Evolutionary conservation across 92 coral and sea anemone species (phyloP).

Genomic region (Hydrozoanthus gracilis): DNA sequence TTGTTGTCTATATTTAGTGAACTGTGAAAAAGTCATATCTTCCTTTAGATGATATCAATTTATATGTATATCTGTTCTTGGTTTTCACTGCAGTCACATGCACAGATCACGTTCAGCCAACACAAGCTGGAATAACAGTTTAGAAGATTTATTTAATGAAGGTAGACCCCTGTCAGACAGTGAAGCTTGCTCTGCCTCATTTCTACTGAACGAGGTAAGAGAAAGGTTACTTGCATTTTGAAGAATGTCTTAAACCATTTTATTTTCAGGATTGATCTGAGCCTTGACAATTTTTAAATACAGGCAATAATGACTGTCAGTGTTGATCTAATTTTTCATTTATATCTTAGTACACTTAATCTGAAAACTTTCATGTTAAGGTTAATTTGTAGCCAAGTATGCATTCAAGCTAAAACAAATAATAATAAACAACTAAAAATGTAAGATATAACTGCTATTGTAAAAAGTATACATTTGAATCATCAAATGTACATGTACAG

Average conservation of each 20-base stretch:
- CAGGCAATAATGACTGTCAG: too few species aligned
- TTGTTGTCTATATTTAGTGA: too few species aligned
- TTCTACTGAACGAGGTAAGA: slow-evolving; percentile 76
- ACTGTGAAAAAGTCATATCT: too few species aligned
- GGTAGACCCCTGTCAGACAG: slow-evolving; percentile 88
- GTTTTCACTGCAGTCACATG: slow-evolving; percentile 55
- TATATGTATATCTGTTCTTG: background rate
- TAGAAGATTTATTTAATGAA: slow-evolving; percentile 77
- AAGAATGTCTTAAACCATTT: background rate
- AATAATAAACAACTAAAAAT: too few species aligned
- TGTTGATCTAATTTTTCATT: too few species aligned
- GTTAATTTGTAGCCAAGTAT: too few species aligned
- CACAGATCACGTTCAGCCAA: slow-evolving; percentile 85
- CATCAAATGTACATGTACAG: too few species aligned
- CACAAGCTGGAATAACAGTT: slow-evolving; percentile 90
- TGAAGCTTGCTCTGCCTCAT: slow-evolving; percentile 75
- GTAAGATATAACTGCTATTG: too few species aligned
- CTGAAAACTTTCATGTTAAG: too few species aligned
- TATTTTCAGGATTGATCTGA: background rate
- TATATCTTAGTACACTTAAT: too few species aligned
- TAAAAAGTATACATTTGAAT: too few species aligned
- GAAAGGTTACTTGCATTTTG: background rate
- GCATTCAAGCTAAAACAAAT: too few species aligned
- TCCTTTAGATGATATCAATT: background rate
- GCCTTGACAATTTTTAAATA: background rate